Conservation (phyloP, 2,888 invertebrate species). For the Polietes domitor region DNA sequence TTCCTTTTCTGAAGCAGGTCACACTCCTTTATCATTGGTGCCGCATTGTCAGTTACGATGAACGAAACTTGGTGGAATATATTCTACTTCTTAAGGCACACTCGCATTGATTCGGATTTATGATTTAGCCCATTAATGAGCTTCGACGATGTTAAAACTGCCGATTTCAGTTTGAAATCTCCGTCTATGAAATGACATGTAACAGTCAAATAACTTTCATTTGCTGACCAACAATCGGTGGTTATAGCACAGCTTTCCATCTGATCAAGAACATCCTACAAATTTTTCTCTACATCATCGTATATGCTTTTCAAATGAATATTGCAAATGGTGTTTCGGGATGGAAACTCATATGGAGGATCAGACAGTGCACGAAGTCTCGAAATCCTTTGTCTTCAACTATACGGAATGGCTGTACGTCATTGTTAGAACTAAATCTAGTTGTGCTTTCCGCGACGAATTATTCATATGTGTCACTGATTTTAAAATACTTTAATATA, state of each 20-base stretch:
- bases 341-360: constrained; percentile 54
- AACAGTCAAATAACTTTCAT: constrained; percentile 44
- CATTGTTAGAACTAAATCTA: constrained; percentile 42
- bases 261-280: constrained; percentile 30
- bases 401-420: constrained; percentile 53
- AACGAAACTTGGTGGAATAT: constrained; percentile 41
- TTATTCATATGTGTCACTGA: constrained; percentile 10
- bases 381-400: constrained; percentile 55
- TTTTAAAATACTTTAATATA: constrained; percentile 7
- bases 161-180: constrained; percentile 39
- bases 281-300: constrained; percentile 23
- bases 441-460: constrained; percentile 33
- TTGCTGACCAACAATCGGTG: constrained; percentile 52
- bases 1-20: constrained; percentile 49
- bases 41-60: constrained; percentile 54
- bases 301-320: constrained; percentile 45
- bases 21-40: constrained; percentile 57
- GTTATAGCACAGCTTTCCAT: constrained; percentile 51
- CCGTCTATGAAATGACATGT: constrained; percentile 37
- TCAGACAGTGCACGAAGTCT: constrained; percentile 51
- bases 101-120: constrained; percentile 45
- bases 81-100: constrained; percentile 41
- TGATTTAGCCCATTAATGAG: constrained; percentile 43
- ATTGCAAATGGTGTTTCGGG: constrained; percentile 48
- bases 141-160: constrained; percentile 42